A percentile compares a stretch with the other conserved stretches of the same genome.
Conservation (phyloP, 2,113 vertebrate genomes). For the Elachura formosa region DNA sequence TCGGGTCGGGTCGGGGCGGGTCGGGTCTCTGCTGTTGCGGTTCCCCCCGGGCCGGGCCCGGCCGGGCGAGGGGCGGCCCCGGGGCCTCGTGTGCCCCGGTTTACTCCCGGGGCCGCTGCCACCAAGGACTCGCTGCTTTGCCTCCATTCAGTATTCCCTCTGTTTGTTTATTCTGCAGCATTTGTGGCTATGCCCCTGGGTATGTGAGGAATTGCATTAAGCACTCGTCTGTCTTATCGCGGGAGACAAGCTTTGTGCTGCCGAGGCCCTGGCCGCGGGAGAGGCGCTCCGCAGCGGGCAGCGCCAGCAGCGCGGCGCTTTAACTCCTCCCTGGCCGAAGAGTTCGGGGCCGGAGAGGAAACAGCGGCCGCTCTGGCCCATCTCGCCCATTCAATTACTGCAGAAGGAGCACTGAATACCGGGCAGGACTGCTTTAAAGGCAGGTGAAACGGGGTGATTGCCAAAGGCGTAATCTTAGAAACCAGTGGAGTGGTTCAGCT, state of each 20-base stretch:
- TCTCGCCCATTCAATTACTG: background rate
- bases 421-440: background rate
- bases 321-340: background rate
- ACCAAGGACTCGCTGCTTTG: background rate
- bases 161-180: background rate
- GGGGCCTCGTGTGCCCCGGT: background rate
- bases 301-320: fast-evolving
- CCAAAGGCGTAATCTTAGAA: background rate
- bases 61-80: background rate
- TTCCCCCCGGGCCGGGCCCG: background rate
- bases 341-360: background rate
- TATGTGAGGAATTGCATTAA: background rate
- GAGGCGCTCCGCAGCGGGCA: background rate
- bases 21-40: too few species aligned
- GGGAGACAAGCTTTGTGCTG: background rate
- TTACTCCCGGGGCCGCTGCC: background rate
- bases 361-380: background rate
- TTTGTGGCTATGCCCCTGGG: background rate
- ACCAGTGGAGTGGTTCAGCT: background rate
- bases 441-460: background rate
- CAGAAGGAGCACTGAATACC: background rate
- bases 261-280: background rate
- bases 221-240: background rate
- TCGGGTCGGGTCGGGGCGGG: too few species aligned
- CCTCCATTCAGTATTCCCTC: background rate